phyloP scores from a whole-genome alignment of 2,888 invertebrate genomes.

The Platypus cylindrus region DNA sequence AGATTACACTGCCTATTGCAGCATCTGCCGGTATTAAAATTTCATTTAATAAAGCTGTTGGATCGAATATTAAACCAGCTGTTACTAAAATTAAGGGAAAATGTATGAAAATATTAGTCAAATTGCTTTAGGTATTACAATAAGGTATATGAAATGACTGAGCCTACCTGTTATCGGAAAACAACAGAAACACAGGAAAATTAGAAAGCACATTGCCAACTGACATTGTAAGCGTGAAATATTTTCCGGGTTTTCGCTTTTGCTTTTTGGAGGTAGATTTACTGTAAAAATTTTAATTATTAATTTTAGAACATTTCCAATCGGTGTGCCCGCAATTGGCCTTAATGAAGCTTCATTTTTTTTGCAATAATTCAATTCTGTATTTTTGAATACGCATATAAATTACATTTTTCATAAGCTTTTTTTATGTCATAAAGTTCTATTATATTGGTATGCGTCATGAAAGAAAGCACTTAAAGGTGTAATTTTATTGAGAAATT shows the following conservation, averaged over 20 bases:
- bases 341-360: no score
- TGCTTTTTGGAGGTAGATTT: no score
- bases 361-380: no score
- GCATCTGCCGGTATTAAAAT: slow-evolving; percentile 76
- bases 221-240: slow-evolving; percentile 5
- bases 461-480: no score
- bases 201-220: slow-evolving; percentile 24
- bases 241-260: slow-evolving; percentile 4
- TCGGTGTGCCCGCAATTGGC: no score
- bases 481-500: no score
- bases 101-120: background rate
- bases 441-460: no score
- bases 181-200: slow-evolving; percentile 21
- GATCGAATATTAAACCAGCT: slow-evolving; percentile 73
- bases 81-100: slow-evolving; percentile 13
- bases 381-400: no score
- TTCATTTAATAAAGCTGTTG: slow-evolving; percentile 68
- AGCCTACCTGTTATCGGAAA: slow-evolving; percentile 13
- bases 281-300: no score
- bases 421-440: no score
- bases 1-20: slow-evolving; percentile 71
- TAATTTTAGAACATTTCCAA: no score
- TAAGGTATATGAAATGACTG: background rate
- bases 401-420: no score
- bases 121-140: background rate